Evolutionary conservation across 2,113 vertebrate genomes (phyloP).

Genomic region (Thinocorus orbignyianus): DNA sequence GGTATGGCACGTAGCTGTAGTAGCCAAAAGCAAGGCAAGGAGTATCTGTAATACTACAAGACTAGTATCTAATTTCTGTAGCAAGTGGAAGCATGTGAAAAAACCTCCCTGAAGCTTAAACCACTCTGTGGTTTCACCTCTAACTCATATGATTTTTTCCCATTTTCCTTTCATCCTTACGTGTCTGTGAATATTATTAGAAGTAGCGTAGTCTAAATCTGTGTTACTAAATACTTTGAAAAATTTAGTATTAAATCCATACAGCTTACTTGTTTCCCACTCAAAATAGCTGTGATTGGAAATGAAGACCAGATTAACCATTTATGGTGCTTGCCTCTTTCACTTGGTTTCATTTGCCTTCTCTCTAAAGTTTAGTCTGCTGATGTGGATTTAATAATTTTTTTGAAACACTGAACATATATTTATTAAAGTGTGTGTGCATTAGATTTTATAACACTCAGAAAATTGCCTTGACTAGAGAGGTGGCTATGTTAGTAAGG

Average conservation of each 20-base stretch:
- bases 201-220: background rate
- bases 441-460: background rate
- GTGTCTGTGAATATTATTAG: background rate
- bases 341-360: background rate
- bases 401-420: background rate
- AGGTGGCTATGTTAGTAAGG: background rate
- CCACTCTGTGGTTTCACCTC: background rate
- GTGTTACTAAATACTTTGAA: background rate
- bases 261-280: background rate
- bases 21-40: background rate
- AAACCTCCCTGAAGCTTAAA: background rate
- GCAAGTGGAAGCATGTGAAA: background rate
- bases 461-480: background rate
- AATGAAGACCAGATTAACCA: background rate
- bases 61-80: background rate
- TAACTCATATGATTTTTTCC: background rate
- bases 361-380: background rate
- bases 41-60: background rate
- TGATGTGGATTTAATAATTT: background rate
- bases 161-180: background rate
- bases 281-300: background rate
- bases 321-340: background rate
- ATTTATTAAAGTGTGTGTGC: background rate
- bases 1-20: slow-evolving; percentile 74
- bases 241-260: background rate